These are phyloP conservation scores for Lepilemur ruficaudatus DNA, from an alignment of 2,797 vertebrate species.

Conservation along the genomic window DNA sequence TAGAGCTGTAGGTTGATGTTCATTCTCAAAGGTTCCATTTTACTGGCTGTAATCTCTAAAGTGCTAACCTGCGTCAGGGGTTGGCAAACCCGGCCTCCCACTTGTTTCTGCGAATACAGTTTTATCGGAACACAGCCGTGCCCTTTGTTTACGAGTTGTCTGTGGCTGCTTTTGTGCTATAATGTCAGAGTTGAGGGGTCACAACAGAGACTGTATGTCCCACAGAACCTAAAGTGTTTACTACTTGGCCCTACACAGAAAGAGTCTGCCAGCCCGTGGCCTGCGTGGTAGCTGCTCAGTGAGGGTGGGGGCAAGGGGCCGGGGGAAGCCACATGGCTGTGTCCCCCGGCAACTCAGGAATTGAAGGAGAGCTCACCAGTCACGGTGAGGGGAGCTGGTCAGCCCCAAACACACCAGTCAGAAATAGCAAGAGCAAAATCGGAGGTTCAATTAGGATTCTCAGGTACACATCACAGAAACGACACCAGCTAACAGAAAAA, in stretches of 20 bases:
- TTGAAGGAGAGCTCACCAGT: background rate
- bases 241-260: background rate
- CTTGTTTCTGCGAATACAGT: background rate
- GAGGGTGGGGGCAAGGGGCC: rapidly evolving
- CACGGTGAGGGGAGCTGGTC: background rate
- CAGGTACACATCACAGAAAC: background rate
- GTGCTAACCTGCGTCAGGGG: background rate
- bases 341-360: background rate
- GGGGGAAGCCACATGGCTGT: rapidly evolving
- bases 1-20: rapidly evolving
- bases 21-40: background rate
- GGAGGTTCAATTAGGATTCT: background rate
- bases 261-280: background rate
- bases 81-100: background rate
- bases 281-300: background rate
- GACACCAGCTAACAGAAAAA: background rate
- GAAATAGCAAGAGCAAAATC: background rate
- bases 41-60: background rate
- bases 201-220: background rate
- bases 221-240: background rate
- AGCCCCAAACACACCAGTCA: background rate
- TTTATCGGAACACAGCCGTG: background rate
- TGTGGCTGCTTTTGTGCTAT: background rate
- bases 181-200: background rate
- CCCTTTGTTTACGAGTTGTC: background rate